phyloP scores from a whole-genome alignment of 2,113 vertebrate species.

The Rhabdornis inornatus region DNA sequence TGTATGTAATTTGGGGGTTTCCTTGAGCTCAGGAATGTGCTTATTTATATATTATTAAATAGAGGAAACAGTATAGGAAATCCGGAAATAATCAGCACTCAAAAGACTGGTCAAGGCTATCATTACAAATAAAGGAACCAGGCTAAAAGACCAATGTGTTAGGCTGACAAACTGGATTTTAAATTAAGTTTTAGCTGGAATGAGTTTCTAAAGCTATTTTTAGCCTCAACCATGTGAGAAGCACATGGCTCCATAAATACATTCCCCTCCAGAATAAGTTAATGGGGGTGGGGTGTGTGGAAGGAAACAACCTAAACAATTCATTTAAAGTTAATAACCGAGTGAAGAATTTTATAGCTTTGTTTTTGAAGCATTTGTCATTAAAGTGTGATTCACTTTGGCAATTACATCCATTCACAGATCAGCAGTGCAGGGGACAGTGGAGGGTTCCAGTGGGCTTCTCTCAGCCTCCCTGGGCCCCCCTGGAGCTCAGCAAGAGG shows the following conservation, averaged over 20 bases:
- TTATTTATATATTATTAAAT: neutral
- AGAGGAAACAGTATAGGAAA: conserved; percentile 30
- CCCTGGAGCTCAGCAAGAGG: neutral
- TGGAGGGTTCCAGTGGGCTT: neutral
- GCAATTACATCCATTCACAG: neutral
- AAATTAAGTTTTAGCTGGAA: conserved; percentile 45
- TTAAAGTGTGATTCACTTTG: neutral
- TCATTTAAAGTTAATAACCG: conserved; percentile 18
- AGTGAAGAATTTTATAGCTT: neutral
- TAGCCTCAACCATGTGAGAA: conserved; percentile 41
- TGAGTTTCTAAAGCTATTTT: conserved; percentile 48
- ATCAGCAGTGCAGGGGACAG: neutral
- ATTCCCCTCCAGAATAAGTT: conserved; percentile 32
- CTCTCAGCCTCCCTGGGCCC: neutral
- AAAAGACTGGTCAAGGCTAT: conserved; percentile 35
- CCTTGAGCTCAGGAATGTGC: neutral
- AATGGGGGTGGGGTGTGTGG: neutral
- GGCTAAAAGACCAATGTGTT: neutral
- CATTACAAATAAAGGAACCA: neutral
- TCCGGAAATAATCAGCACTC: conserved; percentile 16
- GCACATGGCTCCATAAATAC: conserved; percentile 53
- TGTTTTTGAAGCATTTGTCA: neutral
- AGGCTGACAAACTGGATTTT: conserved; percentile 27
- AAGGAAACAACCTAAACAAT: conserved; percentile 45
- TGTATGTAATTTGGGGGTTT: neutral